A percentile compares a stretch with the other conserved stretches of the same genome.
Conservation (phyloP, 2,113 vertebrate species). For the Sorex fumeus region DNA sequence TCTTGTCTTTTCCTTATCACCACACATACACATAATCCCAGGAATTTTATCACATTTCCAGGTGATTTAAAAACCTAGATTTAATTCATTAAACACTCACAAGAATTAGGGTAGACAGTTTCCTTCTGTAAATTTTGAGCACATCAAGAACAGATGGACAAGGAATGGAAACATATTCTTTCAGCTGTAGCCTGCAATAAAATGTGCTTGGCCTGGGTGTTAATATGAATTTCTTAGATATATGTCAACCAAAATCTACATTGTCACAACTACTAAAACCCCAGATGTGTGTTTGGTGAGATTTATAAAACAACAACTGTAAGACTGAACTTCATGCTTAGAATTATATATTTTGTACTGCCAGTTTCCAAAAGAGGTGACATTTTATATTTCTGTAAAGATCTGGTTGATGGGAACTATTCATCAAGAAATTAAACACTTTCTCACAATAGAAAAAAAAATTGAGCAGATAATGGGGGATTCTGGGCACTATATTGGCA, state of each 20-base stretch:
- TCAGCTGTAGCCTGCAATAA: constrained; percentile 80
- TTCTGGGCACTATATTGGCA: no score
- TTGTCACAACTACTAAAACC: constrained; percentile 64
- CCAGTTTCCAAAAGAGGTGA: constrained; percentile 74
- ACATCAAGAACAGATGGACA: constrained; percentile 86
- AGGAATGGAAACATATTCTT: constrained; percentile 86
- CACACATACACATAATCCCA: no score
- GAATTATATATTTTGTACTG: constrained; percentile 60
- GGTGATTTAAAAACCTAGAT: no score
- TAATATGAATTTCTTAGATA: constrained; percentile 83
- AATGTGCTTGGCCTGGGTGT: constrained; percentile 81
- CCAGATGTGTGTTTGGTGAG: constrained; percentile 72
- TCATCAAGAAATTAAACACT: constrained; percentile 2
- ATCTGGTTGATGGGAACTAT: constrained; percentile 77
- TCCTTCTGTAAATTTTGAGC: no score
- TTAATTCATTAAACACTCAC: no score
- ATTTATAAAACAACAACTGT: constrained; percentile 53
- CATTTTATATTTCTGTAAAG: constrained; percentile 73
- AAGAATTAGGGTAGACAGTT: no score
- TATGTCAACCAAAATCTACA: constrained; percentile 71
- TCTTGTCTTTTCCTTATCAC: no score
- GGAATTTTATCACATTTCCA: no score
- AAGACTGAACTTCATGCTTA: constrained; percentile 31
- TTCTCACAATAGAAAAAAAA: constrained; percentile 76
- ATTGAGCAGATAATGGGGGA: no score